Conservation (phyloP, 2,888 invertebrate genomes). For the Noctua pronuba region DNA sequence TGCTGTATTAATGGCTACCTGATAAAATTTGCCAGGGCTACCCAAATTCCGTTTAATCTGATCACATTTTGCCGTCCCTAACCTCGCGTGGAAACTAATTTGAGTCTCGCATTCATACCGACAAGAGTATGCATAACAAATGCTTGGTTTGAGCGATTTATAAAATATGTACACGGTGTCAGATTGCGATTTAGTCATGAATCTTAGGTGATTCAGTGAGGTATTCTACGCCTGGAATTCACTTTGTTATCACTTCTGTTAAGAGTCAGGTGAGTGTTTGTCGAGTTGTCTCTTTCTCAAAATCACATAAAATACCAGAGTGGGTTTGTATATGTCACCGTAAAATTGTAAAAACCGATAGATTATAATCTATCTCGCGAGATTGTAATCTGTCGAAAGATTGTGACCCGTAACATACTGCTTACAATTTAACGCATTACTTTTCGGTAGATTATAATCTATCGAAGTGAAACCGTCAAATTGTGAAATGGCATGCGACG, state of each 20-base stretch:
- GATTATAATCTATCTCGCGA: no score
- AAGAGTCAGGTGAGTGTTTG: background rate
- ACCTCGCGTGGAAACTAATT: conserved; percentile 79
- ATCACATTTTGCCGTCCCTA: conserved; percentile 66
- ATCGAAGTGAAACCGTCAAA: no score
- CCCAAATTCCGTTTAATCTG: conserved; percentile 69
- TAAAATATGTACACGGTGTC: conserved; percentile 85
- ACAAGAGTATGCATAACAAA: conserved; percentile 82
- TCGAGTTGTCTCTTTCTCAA: background rate
- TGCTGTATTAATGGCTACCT: conserved; percentile 45
- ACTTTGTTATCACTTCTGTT: conserved; percentile 21
- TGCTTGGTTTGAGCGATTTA: conserved; percentile 80
- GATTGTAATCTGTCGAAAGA: no score
- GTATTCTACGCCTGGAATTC: conserved; percentile 17
- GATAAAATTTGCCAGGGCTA: conserved; percentile 60
- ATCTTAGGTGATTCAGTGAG: conserved; percentile 68
- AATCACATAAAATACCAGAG: background rate
- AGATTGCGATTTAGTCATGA: conserved; percentile 80
- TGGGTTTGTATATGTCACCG: background rate
- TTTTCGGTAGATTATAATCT: no score
- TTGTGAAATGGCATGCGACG: no score
- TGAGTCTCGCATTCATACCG: conserved; percentile 70
- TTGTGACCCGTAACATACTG: no score
- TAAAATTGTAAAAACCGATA: no score
- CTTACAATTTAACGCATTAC: no score